Base-by-base conservation (phyloP, 1,140 invertebrate genomes). In the Caenorhabditis remanei region DNA sequence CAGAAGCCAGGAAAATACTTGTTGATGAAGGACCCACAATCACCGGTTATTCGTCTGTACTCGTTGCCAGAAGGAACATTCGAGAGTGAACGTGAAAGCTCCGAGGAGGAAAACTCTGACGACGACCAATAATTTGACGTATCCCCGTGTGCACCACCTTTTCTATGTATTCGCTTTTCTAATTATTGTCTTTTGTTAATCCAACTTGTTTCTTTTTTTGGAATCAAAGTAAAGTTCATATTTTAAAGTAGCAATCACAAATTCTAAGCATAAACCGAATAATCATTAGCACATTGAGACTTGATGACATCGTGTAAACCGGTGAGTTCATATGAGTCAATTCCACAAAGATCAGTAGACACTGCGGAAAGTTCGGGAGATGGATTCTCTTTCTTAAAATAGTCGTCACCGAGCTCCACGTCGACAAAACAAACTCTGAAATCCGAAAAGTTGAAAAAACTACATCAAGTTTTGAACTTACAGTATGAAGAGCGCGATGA, bases 21-120 rank as follows among this genome's bases (percentile, higher is more conserved):
- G 84, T 97, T 99, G 87, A 97, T 99, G 96, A 99, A 99, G 93
- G 98, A 99, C 94, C 98, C 98, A 0, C 99, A 98, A 93, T 99
- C 99, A 94, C 56, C 85, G 83, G 63, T 90, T n/a, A 87, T 92
- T 4, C 88, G 90, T 48, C 87, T 92, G 9, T 92, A 92, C 82
- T 65, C 88, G 11, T 85, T 92, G 7, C 91, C 91, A 5, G 91
- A 92, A 61, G 89, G 87, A 55, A 91, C 91, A 24, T 92, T 92
- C 82, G 91, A 92, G 16, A 86, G 65, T 21, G 85, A 86, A 56
- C 24, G 48, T 11, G 75, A 86, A 13, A 55, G 83, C 41, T 58
- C 55, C 14, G 55, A 58, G 5, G 58, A 65, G 32, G 58, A 84
- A 40, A 65, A 84, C 19, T 84, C 83, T 4, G 83, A 84, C 41